Base-by-base conservation (phyloP, 2,113 vertebrate species). In the Steatornis caripensis region DNA sequence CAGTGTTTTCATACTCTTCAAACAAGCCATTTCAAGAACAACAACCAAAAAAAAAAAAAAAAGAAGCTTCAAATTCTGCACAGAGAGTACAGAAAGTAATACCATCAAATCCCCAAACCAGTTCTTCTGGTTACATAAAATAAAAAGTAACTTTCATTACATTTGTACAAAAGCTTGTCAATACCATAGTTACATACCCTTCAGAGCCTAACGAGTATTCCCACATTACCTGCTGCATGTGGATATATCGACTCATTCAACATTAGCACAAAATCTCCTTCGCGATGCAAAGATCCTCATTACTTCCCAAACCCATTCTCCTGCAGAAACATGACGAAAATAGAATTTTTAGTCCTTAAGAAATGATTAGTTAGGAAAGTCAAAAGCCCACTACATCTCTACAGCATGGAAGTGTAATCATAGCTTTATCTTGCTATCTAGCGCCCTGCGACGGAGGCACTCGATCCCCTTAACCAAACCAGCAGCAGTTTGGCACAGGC, bases 131-230 rank as follows among this genome's bases (percentile, higher is more conserved):
- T 60, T 85, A 54, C 22, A 36, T 2, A 4, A 88, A 58, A 68
- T 62, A 36, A 54, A 58, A 81, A 68, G 10, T 19, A 20, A 27
- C 84, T 86, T 91, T 84, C 26, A 58, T 36, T 64, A 22, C 8
- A 34, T 55, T 86, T 82, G n/a, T 62, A 54, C 24, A 78, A 89
- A 64, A 49, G 0, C 29, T 51, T 68, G 39, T 68, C 53, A 58
- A 55, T 43, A 78, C 21, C 20, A 61, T 24, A 45, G 12, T n/a
- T 74, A 43, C 3, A 36, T 0, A 0, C 37, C 32, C 29, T 74
- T 70, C 84, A 68, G 61, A 64, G 22, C 10, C 48, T 82, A 62
- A 41, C 34, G 53, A 53, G 17, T 39, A 19, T 53, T 72, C 6
- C 19, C 10, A 19, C 10, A 18, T 53, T 36, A 72, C 9, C 29